These are phyloP conservation scores for Amphiura filiformis DNA, from an alignment of 35 echinoderm and acorn worm species.

Conservation along the genomic window DNA sequence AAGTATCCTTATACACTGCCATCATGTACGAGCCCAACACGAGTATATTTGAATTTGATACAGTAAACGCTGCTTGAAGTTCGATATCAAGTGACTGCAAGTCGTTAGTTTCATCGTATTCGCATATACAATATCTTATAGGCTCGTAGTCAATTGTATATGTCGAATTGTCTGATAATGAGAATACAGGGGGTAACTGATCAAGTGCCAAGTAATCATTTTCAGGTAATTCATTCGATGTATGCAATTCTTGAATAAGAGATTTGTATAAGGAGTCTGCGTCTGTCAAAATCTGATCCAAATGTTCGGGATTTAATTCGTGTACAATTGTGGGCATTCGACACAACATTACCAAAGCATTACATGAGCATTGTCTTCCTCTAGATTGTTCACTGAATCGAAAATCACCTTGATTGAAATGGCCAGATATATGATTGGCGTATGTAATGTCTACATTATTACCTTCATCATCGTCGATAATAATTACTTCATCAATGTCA, in stretches of 20 bases:
- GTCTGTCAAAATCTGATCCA: neutral
- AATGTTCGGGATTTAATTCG: neutral
- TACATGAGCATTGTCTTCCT: neutral
- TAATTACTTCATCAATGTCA: no score
- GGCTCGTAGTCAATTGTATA: neutral
- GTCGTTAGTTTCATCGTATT: neutral
- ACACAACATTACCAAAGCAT: slow-evolving; percentile 3
- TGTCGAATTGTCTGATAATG: neutral
- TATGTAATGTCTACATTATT: no score
- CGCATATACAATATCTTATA: neutral
- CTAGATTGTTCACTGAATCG: slow-evolving; percentile 9
- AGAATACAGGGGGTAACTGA: neutral
- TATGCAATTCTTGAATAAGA: neutral
- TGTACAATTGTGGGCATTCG: neutral
- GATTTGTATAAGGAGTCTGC: neutral
- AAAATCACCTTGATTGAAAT: neutral
- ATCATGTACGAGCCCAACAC: neutral
- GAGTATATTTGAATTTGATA: neutral
- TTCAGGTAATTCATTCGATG: neutral
- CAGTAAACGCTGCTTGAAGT: slow-evolving; percentile 5
- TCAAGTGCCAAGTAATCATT: neutral
- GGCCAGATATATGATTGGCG: no score
- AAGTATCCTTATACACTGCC: neutral
- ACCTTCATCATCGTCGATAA: no score
- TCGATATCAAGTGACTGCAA: neutral